Evolutionary conservation across 2,888 invertebrate species (phyloP).

Genomic region (Antheraea yamamai): DNA sequence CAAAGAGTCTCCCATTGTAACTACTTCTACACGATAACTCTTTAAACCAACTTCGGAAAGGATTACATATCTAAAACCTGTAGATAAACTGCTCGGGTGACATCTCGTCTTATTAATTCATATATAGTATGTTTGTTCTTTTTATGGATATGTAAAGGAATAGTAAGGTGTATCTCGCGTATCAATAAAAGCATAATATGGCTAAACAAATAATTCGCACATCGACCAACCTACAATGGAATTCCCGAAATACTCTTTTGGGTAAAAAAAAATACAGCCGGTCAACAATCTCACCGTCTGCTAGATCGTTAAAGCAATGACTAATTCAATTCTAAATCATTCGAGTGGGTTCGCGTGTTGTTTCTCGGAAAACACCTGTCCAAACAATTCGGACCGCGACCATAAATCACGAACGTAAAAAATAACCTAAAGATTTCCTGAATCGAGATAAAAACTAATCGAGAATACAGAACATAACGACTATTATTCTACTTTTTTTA

Average conservation of each 20-base stretch:
- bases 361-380: slow-evolving; percentile 48
- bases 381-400: slow-evolving; percentile 33
- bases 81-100: not conserved
- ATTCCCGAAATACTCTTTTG: slow-evolving; percentile 16
- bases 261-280: slow-evolving; percentile 26
- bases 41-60: not conserved
- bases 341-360: slow-evolving; percentile 39
- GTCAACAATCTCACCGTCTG: slow-evolving; percentile 45
- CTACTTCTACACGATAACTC: too few relatives aligned
- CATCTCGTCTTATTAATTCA: too few relatives aligned
- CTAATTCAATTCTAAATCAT: slow-evolving; percentile 50
- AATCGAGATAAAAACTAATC: not conserved
- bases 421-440: slow-evolving; percentile 8
- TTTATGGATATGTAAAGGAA: not conserved
- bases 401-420: slow-evolving; percentile 22
- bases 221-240: slow-evolving; percentile 23
- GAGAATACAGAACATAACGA: not conserved
- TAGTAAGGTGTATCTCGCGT: not conserved
- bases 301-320: slow-evolving; percentile 56
- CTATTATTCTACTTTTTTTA: not conserved
- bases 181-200: not conserved
- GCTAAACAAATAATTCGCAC: slow-evolving; percentile 13
- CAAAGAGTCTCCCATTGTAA: too few relatives aligned
- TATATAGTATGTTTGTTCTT: too few relatives aligned
- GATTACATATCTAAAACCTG: not conserved